phyloP scores from a whole-genome alignment of 2,888 invertebrate species.

The Tryphoninae sp. region DNA sequence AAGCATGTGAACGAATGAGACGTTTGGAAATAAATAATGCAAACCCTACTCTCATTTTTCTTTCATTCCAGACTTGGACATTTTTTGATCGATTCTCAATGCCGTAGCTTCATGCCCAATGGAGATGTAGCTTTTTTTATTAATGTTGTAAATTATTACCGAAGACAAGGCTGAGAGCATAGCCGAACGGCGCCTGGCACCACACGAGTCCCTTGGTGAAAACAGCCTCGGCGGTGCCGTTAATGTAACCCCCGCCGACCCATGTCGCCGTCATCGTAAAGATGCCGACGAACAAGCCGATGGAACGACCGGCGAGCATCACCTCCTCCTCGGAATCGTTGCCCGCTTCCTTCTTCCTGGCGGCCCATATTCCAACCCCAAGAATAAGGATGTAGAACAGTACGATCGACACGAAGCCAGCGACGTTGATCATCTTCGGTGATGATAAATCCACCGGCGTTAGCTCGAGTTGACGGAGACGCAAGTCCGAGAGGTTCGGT shows the following conservation, averaged over 20 bases:
- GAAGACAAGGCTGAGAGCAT: constrained; percentile 96
- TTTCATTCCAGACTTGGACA: neutral
- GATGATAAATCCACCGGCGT: constrained; percentile 77
- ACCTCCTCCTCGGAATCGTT: constrained; percentile 98
- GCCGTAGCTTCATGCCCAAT: neutral
- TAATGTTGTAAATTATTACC: constrained; percentile 83
- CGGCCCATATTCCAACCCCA: constrained; percentile 98
- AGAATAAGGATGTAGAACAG: constrained; percentile 98
- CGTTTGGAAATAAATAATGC: neutral
- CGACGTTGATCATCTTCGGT: constrained; percentile 92
- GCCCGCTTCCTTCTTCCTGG: constrained; percentile 93
- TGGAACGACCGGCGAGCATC: constrained; percentile 98
- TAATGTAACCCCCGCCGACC: constrained; percentile 99
- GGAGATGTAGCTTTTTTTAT: neutral
- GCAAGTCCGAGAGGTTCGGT: constrained; percentile 77
- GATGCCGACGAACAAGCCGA: constrained; percentile 97
- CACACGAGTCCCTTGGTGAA: constrained; percentile 96
- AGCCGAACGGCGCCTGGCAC: constrained; percentile 99
- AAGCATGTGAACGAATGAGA: neutral
- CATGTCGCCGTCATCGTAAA: constrained; percentile 99
- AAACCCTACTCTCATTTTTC: neutral
- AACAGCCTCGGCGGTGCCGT: constrained; percentile 98
- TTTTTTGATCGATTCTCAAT: neutral
- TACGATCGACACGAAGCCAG: constrained; percentile 96
- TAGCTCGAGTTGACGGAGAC: constrained; percentile 77